These are phyloP conservation scores for Dolichopus griseipennis DNA, from an alignment of 2,888 invertebrate species.

Conservation along the genomic window DNA sequence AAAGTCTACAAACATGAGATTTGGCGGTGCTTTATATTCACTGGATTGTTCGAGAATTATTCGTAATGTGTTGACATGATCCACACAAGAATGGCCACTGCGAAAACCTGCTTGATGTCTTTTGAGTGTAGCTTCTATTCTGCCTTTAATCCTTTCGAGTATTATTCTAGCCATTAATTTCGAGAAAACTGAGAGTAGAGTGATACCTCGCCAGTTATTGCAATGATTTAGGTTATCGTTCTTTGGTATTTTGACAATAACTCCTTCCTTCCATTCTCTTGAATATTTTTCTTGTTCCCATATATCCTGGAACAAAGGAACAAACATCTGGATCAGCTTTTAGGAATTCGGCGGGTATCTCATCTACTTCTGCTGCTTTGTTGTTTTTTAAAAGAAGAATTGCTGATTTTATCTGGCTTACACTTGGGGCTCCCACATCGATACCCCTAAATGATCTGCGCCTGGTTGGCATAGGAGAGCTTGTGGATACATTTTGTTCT, in stretches of 20 bases:
- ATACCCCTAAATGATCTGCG: constrained; percentile 7
- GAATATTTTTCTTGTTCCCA: constrained; percentile 6
- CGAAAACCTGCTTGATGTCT: background rate
- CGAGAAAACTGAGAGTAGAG: no score
- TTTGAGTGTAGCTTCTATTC: background rate
- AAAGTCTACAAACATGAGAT: constrained; percentile 5
- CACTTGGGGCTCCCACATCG: constrained; percentile 5
- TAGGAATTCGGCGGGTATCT: no score
- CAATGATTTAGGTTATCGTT: no score
- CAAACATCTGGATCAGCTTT: background rate
- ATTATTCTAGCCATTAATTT: no score
- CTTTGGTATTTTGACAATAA: constrained; percentile 10
- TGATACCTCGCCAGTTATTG: no score
- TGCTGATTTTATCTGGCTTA: background rate
- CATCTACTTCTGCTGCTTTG: no score
- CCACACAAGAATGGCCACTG: background rate
- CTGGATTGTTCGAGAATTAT: background rate
- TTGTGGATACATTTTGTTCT: no score
- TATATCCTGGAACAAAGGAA: constrained; percentile 1
- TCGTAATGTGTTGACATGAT: background rate
- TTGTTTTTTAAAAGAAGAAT: background rate
- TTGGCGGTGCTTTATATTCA: background rate
- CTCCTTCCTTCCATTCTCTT: constrained; percentile 9
- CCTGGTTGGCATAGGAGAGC: background rate
- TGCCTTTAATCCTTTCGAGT: no score